phyloP scores from a whole-genome alignment of 2,113 vertebrate species.

The Apteryx owenii region DNA sequence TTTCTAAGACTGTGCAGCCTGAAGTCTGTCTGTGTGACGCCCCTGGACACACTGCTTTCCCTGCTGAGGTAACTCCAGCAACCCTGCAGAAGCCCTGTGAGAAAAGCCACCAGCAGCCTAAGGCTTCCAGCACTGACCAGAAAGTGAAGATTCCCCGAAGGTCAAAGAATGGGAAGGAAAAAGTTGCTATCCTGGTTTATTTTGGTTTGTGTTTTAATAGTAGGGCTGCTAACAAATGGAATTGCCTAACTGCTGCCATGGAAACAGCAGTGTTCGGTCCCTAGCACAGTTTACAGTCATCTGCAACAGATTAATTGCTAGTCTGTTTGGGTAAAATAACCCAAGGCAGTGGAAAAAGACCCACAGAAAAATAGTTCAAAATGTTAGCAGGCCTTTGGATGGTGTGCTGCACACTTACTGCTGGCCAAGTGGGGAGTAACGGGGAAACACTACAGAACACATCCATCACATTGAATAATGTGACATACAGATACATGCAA shows the following conservation, averaged over 20 bases:
- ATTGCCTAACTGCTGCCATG: neutral
- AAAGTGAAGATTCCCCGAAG: neutral
- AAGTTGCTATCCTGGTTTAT: neutral
- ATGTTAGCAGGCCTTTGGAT: neutral
- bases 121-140: neutral
- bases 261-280: constrained; percentile 33
- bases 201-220: neutral
- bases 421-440: neutral
- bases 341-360: neutral
- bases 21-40: rapidly evolving
- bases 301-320: neutral
- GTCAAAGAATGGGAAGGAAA: neutral
- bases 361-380: neutral
- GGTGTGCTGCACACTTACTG: too few relatives aligned
- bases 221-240: neutral
- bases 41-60: rapidly evolving
- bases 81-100: rapidly evolving
- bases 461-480: neutral
- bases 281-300: neutral
- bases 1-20: neutral
- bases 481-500: rapidly evolving
- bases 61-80: neutral
- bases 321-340: neutral
- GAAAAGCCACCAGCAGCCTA: neutral
- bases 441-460: neutral